Conservation (phyloP, 1,140 invertebrate genomes). For the Agraylea sexmaculata region DNA sequence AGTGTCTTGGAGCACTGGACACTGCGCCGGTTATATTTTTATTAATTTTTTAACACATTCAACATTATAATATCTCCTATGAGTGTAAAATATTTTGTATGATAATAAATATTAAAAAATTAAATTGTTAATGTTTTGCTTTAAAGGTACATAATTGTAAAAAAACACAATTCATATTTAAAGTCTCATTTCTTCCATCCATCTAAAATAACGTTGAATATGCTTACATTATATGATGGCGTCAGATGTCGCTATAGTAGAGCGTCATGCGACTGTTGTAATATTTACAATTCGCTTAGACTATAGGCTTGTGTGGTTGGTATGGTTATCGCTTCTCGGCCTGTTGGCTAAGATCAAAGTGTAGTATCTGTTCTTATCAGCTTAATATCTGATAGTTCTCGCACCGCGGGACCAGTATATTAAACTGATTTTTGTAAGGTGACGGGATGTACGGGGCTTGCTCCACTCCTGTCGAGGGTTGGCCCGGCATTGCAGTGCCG, state of each 20-base stretch:
- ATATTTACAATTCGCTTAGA: not conserved
- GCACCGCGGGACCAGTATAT: conserved; percentile 41
- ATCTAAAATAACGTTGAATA: not conserved
- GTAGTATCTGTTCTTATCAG: conserved; percentile 49
- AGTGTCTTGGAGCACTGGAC: too few species aligned
- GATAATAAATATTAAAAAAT: not conserved
- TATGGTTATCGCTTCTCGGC: conserved; percentile 35
- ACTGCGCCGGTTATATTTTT: too few species aligned
- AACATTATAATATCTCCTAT: not conserved
- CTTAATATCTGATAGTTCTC: conserved; percentile 49
- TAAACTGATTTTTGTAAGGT: conserved; percentile 50
- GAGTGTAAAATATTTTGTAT: not conserved
- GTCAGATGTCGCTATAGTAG: not conserved
- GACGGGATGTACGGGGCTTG: conserved; percentile 39
- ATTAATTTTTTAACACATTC: too few species aligned
- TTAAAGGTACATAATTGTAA: not conserved
- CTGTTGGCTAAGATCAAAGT: conserved; percentile 39
- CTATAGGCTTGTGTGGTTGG: not conserved
- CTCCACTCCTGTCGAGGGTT: conserved; percentile 44
- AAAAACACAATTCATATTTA: not conserved
- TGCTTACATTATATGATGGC: not conserved
- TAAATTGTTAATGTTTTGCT: not conserved
- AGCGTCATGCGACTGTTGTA: not conserved
- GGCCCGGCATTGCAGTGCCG: conserved; percentile 47
- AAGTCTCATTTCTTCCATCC: not conserved